Evolutionary conservation across 2,113 vertebrate genomes (phyloP).

Genomic region (Oreochromis tanganicae): DNA sequence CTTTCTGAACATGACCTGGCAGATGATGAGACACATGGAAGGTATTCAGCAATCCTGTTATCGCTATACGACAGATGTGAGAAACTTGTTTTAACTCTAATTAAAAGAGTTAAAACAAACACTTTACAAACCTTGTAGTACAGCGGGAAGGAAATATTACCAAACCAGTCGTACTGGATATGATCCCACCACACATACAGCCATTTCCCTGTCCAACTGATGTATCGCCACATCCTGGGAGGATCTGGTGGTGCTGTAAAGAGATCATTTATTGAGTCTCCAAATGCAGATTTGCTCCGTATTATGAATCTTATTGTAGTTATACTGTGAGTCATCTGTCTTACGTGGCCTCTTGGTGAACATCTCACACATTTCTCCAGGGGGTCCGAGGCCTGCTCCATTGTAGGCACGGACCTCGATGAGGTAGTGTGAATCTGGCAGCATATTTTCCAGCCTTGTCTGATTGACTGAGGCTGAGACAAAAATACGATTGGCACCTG

Average conservation of each 20-base stretch:
- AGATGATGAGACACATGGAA: neutral
- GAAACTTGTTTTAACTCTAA: neutral
- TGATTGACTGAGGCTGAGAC: constrained; percentile 80
- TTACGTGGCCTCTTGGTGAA: constrained; percentile 92
- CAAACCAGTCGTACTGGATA: constrained; percentile 81
- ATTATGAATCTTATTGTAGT: neutral
- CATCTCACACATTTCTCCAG: constrained; percentile 81
- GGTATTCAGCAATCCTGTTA: neutral
- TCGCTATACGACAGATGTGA: fast-evolving
- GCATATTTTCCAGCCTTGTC: constrained; percentile 87
- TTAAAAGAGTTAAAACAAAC: neutral
- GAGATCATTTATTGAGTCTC: neutral
- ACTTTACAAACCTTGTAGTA: constrained; percentile 62
- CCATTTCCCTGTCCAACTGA: constrained; percentile 77
- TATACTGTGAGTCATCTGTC: constrained; percentile 7
- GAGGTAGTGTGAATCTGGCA: constrained; percentile 89
- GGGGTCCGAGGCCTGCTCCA: constrained; percentile 87
- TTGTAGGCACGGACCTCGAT: constrained; percentile 93
- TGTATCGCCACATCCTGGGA: constrained; percentile 85
- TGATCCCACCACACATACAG: constrained; percentile 96
- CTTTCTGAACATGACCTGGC: constrained; percentile 88
- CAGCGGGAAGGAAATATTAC: constrained; percentile 65
- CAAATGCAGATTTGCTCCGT: neutral
- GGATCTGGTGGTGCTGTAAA: constrained; percentile 86
- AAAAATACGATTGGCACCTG: constrained; percentile 85